These are phyloP conservation scores for Polydrusus tereticollis DNA, from an alignment of 2,888 invertebrate genomes.

Conservation along the genomic window DNA sequence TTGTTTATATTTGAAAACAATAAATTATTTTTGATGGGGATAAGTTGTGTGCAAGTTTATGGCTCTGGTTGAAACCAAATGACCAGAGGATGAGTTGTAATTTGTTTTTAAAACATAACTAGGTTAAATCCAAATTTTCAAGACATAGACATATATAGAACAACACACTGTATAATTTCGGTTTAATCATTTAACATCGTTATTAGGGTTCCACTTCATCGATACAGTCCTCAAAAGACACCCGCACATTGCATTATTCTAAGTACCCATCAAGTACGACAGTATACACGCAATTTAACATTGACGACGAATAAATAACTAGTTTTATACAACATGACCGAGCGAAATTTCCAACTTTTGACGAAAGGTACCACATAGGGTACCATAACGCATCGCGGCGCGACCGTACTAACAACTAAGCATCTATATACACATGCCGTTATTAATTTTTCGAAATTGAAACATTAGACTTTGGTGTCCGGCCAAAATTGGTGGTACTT, in stretches of 20 bases:
- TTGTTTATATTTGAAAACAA: no score
- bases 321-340: constrained; percentile 46
- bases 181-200: no score
- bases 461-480: constrained; percentile 46
- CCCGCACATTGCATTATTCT: neutral
- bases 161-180: no score
- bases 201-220: neutral
- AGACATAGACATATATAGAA: no score
- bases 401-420: constrained; percentile 44
- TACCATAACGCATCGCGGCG: constrained; percentile 45
- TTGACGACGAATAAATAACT: constrained; percentile 48
- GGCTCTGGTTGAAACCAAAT: no score
- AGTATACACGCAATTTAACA: constrained; percentile 39
- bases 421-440: constrained; percentile 16
- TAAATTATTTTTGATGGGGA: no score
- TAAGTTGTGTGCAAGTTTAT: no score
- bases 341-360: constrained; percentile 41
- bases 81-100: no score
- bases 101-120: no score
- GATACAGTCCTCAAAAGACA: neutral
- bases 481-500: constrained; percentile 44
- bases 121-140: no score
- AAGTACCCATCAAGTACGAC: constrained; percentile 37
- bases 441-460: constrained; percentile 37
- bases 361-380: constrained; percentile 40